Base-by-base conservation (phyloP, 64 coral and sea anemone genomes). In the Montipora sp. region DNA sequence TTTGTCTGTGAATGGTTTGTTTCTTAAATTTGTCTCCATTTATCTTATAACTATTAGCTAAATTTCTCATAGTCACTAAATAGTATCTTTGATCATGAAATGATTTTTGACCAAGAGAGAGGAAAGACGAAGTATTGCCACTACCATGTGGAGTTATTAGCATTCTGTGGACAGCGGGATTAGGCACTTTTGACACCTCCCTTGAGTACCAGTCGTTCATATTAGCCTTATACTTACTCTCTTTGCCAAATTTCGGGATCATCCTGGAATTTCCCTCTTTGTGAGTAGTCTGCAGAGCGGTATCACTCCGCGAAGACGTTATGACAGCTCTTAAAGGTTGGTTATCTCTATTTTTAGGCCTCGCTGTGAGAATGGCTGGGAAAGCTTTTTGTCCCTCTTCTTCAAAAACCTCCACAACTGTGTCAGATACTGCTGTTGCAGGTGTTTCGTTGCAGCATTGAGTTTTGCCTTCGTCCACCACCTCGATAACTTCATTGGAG, bases 331-430 rank as follows among this genome's bases (percentile, higher is more conserved):
- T 45, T 18, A 22, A 50, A 70, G 65, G 46, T 1, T 1, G 7
- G n/a, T 72, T 14, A 23, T 3, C 16, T 16, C 15, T n/a, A 19
- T n/a, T 50, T 78, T n/a, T 78, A 47, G 48, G 13, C 15, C 1
- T 78, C 47, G 2, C 3, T 49, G 8, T 21, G 23, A 65, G 27
- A 48, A 19, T 5, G 22, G 16, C 24, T 9, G 45, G 7, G 11
- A 19, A 45, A 69, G 2, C 8, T 22, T 71, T 85, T 4, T 36
- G 63, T 20, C 27, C n/a, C 7, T 19, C 65, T 72, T 85, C 82
- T 48, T 85, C 65, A 18, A 85, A 44, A 47, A 85, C 47, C 66
- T 85, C 82, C 48, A 85, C 82, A 15, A 85, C 63, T 71, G 82
- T 49, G 45, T 67, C 82, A 85, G 82, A 8, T 16, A 72, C 82